Evolutionary conservation across 2,797 vertebrate species (phyloP), one percentile per base, ranked within the genome.

Genomic region (Heteromormyrus szaboi): DNA sequence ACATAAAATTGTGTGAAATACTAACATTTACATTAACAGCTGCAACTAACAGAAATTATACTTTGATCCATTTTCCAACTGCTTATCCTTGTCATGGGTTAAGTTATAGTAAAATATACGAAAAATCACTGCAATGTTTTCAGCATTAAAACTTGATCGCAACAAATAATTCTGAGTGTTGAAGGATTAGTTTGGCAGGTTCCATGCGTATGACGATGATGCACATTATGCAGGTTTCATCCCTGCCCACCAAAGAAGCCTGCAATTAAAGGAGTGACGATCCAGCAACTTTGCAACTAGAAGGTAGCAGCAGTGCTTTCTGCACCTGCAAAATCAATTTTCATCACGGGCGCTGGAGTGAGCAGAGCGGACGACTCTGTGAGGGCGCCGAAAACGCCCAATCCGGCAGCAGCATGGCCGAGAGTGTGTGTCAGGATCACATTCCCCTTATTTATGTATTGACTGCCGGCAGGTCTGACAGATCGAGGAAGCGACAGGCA

Each of bases 341-440:
- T 95, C 94, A 95, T 96, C 93, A 93, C 94, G 96, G 96, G 95
- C 92, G 94, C 94, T 94, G 93, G 93, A 94, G 93, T 95, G 93
- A 92, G 92, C 93, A 93, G 88, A 92, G 41, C 90, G 93, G 93
- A 89, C 90, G 91, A 94, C 92, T 95, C 94, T 94, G 93, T 94
- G 93, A 91, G 91, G 93, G 95, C 94, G 93, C 94, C 94, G 94
- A 95, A 94, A 93, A 94, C 96, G 95, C 94, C 94, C 93, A 95
- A 95, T 94, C 90, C 92, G 93, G 95, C 93, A 93, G 95, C 93
- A 92, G 94, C 93, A 94, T 94, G 93, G 93, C 93, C 91, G 93
- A 41, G 94, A 93, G 93, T 65, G 93, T 95, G 93, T 92, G 92
- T 92, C 2, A 12, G 37, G 94, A 94, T 96, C 95, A 95, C 96